These are phyloP conservation scores for Gryon sp. DNA, from an alignment of 1,140 invertebrate species.

Conservation along the genomic window DNA sequence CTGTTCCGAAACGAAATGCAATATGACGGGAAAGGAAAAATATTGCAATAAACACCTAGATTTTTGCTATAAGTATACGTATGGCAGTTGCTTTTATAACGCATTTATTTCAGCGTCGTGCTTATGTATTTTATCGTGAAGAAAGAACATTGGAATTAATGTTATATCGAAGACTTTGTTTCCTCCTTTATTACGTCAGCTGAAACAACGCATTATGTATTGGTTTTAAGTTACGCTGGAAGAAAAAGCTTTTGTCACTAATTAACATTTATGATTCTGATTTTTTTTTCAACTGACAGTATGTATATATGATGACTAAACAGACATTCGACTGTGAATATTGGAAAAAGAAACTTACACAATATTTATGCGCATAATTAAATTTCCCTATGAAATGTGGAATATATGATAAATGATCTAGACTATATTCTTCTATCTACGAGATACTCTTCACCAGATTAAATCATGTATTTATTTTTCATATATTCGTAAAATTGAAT, in stretches of 20 bases:
- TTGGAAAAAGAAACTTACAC: no score
- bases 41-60: conserved; percentile 40
- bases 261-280: conserved; percentile 11
- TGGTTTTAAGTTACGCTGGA: conserved; percentile 3
- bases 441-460: no score
- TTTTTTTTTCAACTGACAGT: no score
- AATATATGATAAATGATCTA: no score
- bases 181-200: conserved; percentile 36
- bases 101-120: conserved; percentile 5
- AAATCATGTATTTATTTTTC: no score
- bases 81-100: conserved; percentile 36
- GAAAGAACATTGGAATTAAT: conserved; percentile 32
- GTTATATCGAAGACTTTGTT: conserved; percentile 50
- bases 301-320: no score
- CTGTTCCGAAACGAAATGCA: conserved; percentile 36
- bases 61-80: conserved; percentile 36
- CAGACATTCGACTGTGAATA: no score
- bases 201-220: conserved; percentile 25
- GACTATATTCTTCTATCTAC: no score
- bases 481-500: no score
- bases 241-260: conserved; percentile 13
- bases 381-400: no score
- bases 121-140: conserved; percentile 28
- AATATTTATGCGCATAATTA: no score
- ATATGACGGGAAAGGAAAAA: conserved; percentile 49